Evolutionary conservation across 2,113 vertebrate species (phyloP), one percentile per base, ranked within the genome.

Genomic region (Edolisoma coerulescens): DNA sequence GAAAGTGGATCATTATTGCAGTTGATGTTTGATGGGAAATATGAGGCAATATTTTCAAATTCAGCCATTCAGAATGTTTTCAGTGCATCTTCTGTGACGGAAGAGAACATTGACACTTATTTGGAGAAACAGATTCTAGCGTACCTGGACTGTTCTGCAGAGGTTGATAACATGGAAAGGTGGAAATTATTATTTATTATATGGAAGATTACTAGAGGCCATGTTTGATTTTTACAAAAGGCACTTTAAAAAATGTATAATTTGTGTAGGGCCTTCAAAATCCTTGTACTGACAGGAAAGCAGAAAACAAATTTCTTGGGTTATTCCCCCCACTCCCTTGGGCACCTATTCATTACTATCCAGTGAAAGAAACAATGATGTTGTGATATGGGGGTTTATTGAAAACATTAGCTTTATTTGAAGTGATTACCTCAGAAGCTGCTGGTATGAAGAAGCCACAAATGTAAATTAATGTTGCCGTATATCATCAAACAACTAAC

Each of bases 21-120:
- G 8, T 90, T 97, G 67, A 91, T 99, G 68, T 95, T 99, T 85
- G 98, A 98, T 70, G 99, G 99, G 11, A 98, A 98, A 59, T 99
- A 98, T 1, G 93, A 99, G 71, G 97, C 97, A 2, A 96, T 99
- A 50, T 97, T 99, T 91, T 97, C 98, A 83, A 98, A 97, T 93
- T 95, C 97, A 26, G 64, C 92, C 42, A 97, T 98, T 83, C 94
- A 86, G 68, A 97, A 97, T 65, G 87, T 99, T 96, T 98, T 99
- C 59, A 92, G 77, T 12, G 96, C 94, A 6, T 96, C 98, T 35
- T 95, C 78, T 65, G 50, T 52, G 64, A 50, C 28, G 16, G 97
- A 96, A 30, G 97, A 99, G 90, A 96, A 90, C 61, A 96, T 99
- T 41, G 98, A 98, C 70, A 88, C 75, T 76, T 99, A 98, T 87